phyloP scores from a whole-genome alignment of 2,797 vertebrate genomes.

The Myotis findleyi region DNA sequence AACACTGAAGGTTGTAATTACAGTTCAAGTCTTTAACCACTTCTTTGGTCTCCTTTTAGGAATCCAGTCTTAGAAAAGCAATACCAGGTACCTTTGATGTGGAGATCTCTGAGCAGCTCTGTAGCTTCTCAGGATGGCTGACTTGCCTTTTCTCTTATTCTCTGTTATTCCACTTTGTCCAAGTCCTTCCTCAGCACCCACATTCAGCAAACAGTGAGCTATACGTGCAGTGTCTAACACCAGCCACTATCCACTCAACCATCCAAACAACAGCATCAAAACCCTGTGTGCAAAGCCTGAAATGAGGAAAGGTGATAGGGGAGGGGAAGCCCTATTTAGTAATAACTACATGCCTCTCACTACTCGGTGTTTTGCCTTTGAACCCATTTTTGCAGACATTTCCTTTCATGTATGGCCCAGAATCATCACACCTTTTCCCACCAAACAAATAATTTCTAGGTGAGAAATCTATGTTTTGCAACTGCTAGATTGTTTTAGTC shows the following conservation, averaged over 20 bases:
- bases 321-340: not conserved
- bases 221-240: not conserved
- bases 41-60: slow-evolving; percentile 45
- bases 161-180: not conserved
- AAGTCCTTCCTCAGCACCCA: not conserved
- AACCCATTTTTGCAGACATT: slow-evolving; percentile 46
- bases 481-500: not conserved
- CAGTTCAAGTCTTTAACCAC: not conserved
- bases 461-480: slow-evolving; percentile 22
- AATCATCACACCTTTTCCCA: not conserved
- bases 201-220: not conserved
- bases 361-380: not conserved
- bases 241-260: not conserved
- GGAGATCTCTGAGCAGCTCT: not conserved
- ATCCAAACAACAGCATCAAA: not conserved
- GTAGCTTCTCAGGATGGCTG: not conserved
- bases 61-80: not conserved
- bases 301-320: not conserved
- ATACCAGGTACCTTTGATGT: not conserved
- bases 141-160: slow-evolving; percentile 5
- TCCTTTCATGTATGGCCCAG: not conserved
- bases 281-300: not conserved
- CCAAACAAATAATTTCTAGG: slow-evolving; percentile 17
- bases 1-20: slow-evolving; percentile 3
- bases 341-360: not conserved